Percentiles rank a stretch among this genome's conserved stretches.
Conservation (phyloP, 2,888 invertebrate genomes). For the Cerceris rybyensis region DNA sequence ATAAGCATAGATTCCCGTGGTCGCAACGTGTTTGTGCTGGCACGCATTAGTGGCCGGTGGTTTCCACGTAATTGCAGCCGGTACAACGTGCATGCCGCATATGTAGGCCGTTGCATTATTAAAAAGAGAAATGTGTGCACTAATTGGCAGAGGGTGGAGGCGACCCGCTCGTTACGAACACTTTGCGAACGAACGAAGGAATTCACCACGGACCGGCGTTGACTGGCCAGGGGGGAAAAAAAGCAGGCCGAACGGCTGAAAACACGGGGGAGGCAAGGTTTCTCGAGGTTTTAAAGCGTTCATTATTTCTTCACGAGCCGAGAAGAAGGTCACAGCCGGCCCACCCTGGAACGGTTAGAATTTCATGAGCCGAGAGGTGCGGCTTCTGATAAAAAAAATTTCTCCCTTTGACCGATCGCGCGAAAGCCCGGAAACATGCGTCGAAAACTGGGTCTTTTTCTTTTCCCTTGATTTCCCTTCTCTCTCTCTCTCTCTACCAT, state of each 20-base stretch:
- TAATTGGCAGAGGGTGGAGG: conserved; percentile 59
- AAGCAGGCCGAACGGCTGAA: not conserved
- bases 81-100: conserved; percentile 21
- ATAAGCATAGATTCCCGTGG: conserved; percentile 38
- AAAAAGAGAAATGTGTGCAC: conserved; percentile 55
- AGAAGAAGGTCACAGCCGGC: not conserved
- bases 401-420: conserved; percentile 7
- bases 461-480: not conserved
- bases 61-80: conserved; percentile 52
- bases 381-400: conserved; percentile 6
- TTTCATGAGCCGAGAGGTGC: not conserved
- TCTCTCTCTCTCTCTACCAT: not conserved
- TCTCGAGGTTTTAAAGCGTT: conserved; percentile 8
- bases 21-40: conserved; percentile 37
- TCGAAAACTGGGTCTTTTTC: not conserved
- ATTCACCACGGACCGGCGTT: conserved; percentile 6
- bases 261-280: not conserved
- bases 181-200: conserved; percentile 32
- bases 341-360: not conserved
- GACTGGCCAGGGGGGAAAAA: not conserved
- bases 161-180: conserved; percentile 44
- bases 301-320: not conserved
- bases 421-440: not conserved
- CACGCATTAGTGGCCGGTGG: conserved; percentile 51
- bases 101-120: conserved; percentile 57